These are phyloP conservation scores for Labrus mixtus DNA, from an alignment of 2,113 vertebrate species.

Conservation along the genomic window DNA sequence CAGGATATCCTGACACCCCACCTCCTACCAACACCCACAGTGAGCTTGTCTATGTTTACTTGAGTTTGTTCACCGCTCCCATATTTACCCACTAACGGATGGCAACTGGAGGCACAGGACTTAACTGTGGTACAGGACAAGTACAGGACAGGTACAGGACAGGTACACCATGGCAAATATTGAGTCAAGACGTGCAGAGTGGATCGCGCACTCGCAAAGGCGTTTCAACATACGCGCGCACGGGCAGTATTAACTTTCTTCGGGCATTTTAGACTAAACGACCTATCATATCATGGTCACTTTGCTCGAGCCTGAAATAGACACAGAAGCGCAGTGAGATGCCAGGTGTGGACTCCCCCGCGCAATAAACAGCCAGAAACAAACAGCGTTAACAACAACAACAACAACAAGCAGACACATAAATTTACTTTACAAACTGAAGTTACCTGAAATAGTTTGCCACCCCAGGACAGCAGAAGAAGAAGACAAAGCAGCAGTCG, in stretches of 20 bases:
- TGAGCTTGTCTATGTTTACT: neutral
- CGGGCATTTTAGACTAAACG: slow-evolving; percentile 16
- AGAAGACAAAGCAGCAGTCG: slow-evolving; percentile 60
- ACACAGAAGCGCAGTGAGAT: slow-evolving; percentile 38
- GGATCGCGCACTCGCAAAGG: neutral
- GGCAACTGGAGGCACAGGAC: slow-evolving; percentile 31
- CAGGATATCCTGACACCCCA: slow-evolving; percentile 71
- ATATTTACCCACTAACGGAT: slow-evolving; percentile 67
- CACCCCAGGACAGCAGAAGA: slow-evolving; percentile 67
- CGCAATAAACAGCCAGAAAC: slow-evolving; percentile 52
- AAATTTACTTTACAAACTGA: neutral
- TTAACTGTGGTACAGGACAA: neutral
- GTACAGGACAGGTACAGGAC: too few species aligned
- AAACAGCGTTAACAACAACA: slow-evolving; percentile 5
- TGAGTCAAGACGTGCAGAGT: neutral
- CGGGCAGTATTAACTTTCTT: slow-evolving; percentile 38
- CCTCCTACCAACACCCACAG: neutral
- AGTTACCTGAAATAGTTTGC: slow-evolving; percentile 69
- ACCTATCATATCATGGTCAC: slow-evolving; percentile 57
- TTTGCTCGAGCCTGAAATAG: slow-evolving; percentile 73
- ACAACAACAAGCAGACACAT: slow-evolving; percentile 7
- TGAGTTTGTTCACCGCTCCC: slow-evolving; percentile 63
- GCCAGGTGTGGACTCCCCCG: slow-evolving; percentile 18
- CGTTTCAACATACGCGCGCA: neutral
- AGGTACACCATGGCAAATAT: neutral